Conservation (phyloP, 2,888 invertebrate genomes). For the Matsumyia berberina region DNA sequence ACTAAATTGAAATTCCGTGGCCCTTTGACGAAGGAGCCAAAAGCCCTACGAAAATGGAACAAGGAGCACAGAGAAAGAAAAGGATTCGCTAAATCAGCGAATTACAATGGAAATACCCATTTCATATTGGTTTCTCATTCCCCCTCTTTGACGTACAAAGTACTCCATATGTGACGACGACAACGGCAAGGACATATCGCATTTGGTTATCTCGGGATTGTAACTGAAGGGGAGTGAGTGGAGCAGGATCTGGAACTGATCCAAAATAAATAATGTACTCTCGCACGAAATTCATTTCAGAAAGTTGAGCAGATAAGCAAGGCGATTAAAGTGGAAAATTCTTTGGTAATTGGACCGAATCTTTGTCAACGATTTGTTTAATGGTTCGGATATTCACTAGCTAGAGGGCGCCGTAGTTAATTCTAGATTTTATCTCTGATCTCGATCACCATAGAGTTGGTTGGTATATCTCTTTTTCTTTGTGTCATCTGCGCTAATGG, state of each 20-base stretch:
- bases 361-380: too few relatives aligned
- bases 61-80: slow-evolving; percentile 8
- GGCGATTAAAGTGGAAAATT: not conserved
- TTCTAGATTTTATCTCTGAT: too few relatives aligned
- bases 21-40: slow-evolving; percentile 37
- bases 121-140: slow-evolving; percentile 34
- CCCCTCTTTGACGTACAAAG: slow-evolving; percentile 1
- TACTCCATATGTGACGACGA: slow-evolving; percentile 14
- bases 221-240: not conserved
- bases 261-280: slow-evolving; percentile 35
- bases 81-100: slow-evolving; percentile 63
- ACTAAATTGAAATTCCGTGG: slow-evolving; percentile 60
- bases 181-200: slow-evolving; percentile 26
- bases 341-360: too few relatives aligned
- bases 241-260: slow-evolving; percentile 5
- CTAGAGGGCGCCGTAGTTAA: too few relatives aligned
- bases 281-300: not conserved
- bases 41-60: slow-evolving; percentile 1
- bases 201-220: slow-evolving; percentile 23
- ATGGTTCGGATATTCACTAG: too few relatives aligned
- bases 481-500: too few relatives aligned
- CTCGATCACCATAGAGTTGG: too few relatives aligned
- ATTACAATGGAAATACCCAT: slow-evolving; percentile 52
- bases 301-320: slow-evolving; percentile 11
- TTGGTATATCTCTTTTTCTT: too few relatives aligned